Evolutionary conservation across 2,113 vertebrate genomes (phyloP).

Genomic region (Nothoprocta pentlandii): DNA sequence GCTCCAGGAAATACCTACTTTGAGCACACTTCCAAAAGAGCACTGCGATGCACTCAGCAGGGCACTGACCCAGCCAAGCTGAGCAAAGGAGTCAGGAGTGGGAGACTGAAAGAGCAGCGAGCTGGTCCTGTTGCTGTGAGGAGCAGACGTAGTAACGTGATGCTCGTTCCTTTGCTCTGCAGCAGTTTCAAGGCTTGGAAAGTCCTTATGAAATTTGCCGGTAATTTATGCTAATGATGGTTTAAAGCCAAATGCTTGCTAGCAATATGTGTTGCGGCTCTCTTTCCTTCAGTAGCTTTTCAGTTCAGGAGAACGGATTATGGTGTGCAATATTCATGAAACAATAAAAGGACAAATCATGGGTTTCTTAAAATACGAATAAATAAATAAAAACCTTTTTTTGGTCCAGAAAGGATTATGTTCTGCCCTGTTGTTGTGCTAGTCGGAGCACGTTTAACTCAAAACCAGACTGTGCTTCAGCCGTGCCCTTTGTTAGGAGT

Average conservation of each 20-base stretch:
- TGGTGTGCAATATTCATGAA: neutral
- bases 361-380: neutral
- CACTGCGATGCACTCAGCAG: neutral
- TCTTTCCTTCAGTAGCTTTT: neutral
- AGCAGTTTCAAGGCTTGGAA: neutral
- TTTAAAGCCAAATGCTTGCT: neutral
- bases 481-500: neutral
- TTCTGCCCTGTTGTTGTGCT: neutral
- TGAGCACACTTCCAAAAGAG: neutral
- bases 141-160: neutral
- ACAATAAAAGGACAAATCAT: neutral
- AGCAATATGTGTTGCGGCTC: neutral
- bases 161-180: neutral
- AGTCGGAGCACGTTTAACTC: neutral
- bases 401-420: neutral
- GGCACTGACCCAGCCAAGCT: neutral
- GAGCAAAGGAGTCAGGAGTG: neutral
- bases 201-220: neutral
- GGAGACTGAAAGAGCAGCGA: neutral
- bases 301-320: neutral
- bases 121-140: neutral
- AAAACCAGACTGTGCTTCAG: conserved; percentile 1
- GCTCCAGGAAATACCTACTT: neutral
- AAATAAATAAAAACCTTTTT: neutral
- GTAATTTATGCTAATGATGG: neutral